These are phyloP conservation scores for Meganola albula DNA, from an alignment of 2,888 invertebrate species.

Conservation along the genomic window DNA sequence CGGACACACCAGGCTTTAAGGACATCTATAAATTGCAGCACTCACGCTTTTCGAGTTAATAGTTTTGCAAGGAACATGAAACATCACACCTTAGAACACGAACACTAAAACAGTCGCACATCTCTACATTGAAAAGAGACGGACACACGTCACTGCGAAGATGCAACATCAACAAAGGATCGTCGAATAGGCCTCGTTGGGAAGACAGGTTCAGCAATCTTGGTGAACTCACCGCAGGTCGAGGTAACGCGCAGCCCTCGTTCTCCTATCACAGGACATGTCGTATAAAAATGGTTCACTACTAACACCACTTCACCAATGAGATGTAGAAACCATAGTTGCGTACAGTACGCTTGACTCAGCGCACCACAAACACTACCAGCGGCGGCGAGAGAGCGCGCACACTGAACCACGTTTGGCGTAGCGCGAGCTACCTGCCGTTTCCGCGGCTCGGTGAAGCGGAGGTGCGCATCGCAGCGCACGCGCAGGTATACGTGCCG, in stretches of 20 bases:
- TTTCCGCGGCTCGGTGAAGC: constrained; percentile 63
- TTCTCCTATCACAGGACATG: constrained; percentile 76
- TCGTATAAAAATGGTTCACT: constrained; percentile 60
- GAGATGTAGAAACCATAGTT: constrained; percentile 62
- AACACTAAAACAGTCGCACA: constrained; percentile 44
- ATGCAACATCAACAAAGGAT: constrained; percentile 71
- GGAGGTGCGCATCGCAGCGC: constrained; percentile 74
- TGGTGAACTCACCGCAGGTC: constrained; percentile 74
- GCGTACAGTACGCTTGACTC: constrained; percentile 54
- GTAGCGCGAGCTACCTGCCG: constrained; percentile 64
- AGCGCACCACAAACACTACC: constrained; percentile 72
- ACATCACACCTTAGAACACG: constrained; percentile 32
- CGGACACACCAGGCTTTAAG: no score
- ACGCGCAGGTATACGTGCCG: constrained; percentile 56
- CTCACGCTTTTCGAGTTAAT: no score
- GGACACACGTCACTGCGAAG: constrained; percentile 62
- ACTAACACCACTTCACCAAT: constrained; percentile 64
- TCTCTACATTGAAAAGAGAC: constrained; percentile 65
- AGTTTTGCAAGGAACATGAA: constrained; percentile 16
- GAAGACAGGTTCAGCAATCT: constrained; percentile 52
- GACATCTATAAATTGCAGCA: constrained; percentile 10
- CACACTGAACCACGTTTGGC: constrained; percentile 66
- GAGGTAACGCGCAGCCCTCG: constrained; percentile 71
- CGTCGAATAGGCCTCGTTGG: constrained; percentile 52
- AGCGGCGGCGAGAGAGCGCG: constrained; percentile 73